Evolutionary conservation across 2,113 vertebrate genomes (phyloP).

Genomic region (Stictonetta naevosa): DNA sequence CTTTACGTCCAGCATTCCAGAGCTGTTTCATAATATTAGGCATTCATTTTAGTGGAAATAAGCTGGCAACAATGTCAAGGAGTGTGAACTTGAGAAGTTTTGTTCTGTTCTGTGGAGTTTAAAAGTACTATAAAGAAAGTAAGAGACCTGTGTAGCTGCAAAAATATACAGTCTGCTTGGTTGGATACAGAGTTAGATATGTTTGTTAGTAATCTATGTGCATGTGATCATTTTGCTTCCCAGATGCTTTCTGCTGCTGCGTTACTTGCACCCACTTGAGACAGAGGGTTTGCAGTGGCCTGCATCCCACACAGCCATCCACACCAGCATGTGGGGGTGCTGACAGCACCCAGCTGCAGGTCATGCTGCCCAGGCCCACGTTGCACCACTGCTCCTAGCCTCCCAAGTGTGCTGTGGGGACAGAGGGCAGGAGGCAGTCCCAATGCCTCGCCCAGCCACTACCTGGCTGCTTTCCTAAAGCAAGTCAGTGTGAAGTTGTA

Average conservation of each 20-base stretch:
- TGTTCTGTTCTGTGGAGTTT: neutral
- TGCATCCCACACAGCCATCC: accelerated
- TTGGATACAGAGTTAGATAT: neutral
- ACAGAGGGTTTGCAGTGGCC: neutral
- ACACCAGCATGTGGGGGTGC: neutral
- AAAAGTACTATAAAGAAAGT: neutral
- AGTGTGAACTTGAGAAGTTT: constrained; percentile 12
- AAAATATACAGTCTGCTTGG: neutral
- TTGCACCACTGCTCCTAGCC: neutral
- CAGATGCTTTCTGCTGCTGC: neutral
- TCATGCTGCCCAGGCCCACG: neutral
- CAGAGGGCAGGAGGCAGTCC: neutral
- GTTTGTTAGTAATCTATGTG: neutral
- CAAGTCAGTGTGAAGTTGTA: neutral
- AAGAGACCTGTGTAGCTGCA: neutral
- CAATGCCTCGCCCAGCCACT: neutral
- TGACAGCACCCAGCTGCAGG: accelerated
- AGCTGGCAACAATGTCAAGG: neutral
- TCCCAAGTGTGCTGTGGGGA: neutral
- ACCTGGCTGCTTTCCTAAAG: neutral
- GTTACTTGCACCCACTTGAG: neutral
- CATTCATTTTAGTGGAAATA: neutral
- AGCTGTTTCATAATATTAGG: constrained; percentile 19
- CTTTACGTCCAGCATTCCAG: constrained; percentile 35
- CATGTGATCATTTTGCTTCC: neutral